These are phyloP conservation scores for Melanerpes aurifrons DNA, from an alignment of 2,113 vertebrate genomes.

Conservation along the genomic window DNA sequence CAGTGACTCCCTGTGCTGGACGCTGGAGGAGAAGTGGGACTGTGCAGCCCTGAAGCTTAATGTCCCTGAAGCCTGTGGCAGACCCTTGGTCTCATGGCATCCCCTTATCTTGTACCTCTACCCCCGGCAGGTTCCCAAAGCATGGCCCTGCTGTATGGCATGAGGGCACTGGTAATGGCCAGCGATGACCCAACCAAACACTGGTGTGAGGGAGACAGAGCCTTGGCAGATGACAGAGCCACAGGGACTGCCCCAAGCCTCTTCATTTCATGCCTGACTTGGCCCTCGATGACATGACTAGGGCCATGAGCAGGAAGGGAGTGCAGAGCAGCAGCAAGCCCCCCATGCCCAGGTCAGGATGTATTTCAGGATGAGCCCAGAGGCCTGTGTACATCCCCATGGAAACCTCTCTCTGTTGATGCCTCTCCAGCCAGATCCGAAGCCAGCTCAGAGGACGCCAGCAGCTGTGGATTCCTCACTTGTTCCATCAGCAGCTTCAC, in stretches of 20 bases:
- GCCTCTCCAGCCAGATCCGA: background rate
- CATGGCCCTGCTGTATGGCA: accelerated
- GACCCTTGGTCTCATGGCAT: background rate
- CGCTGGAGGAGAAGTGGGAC: background rate
- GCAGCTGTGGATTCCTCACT: constrained; percentile 69
- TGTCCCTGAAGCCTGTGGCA: accelerated
- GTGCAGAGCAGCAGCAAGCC: background rate
- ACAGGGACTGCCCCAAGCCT: background rate
- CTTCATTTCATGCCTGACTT: accelerated
- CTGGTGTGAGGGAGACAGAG: background rate
- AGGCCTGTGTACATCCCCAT: constrained; percentile 32
- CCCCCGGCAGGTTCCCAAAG: background rate
- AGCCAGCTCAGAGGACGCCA: background rate
- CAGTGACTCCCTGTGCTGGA: background rate
- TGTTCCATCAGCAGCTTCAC: constrained; percentile 50
- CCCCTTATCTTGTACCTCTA: background rate
- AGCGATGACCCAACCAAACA: accelerated
- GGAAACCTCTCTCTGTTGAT: constrained; percentile 58
- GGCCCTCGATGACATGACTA: background rate
- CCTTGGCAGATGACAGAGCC: background rate
- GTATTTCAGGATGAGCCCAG: background rate
- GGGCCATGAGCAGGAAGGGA: background rate
- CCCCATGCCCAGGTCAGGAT: background rate
- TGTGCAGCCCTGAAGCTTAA: background rate
- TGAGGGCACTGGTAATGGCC: background rate